Evolutionary conservation across 2,888 invertebrate species (phyloP), one percentile per base, ranked within the genome.

Genomic region (Apoda limacodes): DNA sequence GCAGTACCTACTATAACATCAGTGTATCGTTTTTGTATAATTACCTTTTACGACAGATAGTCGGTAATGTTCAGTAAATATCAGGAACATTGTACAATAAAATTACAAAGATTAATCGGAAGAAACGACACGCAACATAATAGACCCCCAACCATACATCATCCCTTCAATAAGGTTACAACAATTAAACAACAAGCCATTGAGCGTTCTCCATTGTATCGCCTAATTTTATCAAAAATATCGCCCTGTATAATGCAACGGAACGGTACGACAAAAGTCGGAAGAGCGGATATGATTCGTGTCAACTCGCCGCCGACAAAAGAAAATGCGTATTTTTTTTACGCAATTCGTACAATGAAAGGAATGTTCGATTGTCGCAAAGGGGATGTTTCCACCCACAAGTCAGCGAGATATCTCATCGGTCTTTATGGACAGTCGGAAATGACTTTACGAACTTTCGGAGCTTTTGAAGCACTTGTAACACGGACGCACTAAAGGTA

Each of bases 321-420:
- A 65, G 60, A 40, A 54, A 44, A 45, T 50, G 50, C 52, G 52
- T 43, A 47, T 48, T 55, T 60, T 75, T 64, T 76, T 75, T 75
- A 74, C 69, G 72, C 74, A 71, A 72, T 58, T 45, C 43, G 44
- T 45, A 51, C 44, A 46, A 56, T 47, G 60, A 64, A 66, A 65
- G 57, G 56, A 52, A 46, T 25, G 34, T 39, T 55, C 56, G 54
- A 59, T 66, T 66, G 70, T 71, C 58, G 59, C 50, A 46, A 63
- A 60, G 71, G n/a, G 78, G 80, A 81, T 80, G 81, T 81, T 76
- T 80, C 80, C 81, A 78, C 82, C 80, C 80, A 81, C 80, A 76
- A 70, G 61, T 65, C 67, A 56, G 52, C 55, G 49, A 53, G 45
- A 52, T 50, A 50, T 47, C 60, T 70, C 75, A 76, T 76, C 76